These are phyloP conservation scores for Candidula unifasciata DNA, from an alignment of 2,888 invertebrate genomes.

Conservation along the genomic window DNA sequence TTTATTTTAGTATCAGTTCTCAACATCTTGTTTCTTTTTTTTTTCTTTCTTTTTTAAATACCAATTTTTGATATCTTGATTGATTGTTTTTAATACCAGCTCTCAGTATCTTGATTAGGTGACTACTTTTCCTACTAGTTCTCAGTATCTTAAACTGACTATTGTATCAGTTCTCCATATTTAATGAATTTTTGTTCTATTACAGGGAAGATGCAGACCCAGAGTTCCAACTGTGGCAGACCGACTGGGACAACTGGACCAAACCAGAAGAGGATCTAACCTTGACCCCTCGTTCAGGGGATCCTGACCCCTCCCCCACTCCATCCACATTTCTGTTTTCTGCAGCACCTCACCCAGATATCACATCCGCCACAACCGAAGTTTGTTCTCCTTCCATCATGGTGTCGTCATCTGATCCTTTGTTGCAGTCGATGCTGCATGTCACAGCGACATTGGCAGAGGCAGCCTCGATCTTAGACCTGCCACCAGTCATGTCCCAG, in stretches of 20 bases:
- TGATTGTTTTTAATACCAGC: no score
- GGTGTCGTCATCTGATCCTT: constrained; percentile 7
- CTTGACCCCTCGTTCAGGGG: constrained; percentile 39
- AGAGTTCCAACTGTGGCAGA: constrained; percentile 64
- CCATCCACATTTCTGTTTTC: constrained; percentile 50
- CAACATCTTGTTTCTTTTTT: no score
- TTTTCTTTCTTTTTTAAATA: no score
- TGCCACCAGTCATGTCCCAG: not conserved
- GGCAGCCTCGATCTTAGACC: not conserved
- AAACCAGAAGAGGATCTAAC: constrained; percentile 47
- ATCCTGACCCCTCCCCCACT: constrained; percentile 41
- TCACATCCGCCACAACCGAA: not conserved
- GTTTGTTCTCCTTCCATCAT: constrained; percentile 1
- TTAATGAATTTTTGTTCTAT: not conserved
- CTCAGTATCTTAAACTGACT: no score
- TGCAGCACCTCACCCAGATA: not conserved
- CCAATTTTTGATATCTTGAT: no score
- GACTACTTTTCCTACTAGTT: no score
- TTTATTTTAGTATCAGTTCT: no score
- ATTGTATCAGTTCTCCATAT: no score
- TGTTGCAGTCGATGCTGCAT: constrained; percentile 2
- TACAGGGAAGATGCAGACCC: constrained; percentile 63
- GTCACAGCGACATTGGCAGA: not conserved
- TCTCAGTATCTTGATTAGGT: no score
- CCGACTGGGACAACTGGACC: constrained; percentile 53